A percentile compares a stretch with the other conserved stretches of the same genome.
Conservation (phyloP, 2,797 vertebrate genomes). For the Botia kubotai region DNA sequence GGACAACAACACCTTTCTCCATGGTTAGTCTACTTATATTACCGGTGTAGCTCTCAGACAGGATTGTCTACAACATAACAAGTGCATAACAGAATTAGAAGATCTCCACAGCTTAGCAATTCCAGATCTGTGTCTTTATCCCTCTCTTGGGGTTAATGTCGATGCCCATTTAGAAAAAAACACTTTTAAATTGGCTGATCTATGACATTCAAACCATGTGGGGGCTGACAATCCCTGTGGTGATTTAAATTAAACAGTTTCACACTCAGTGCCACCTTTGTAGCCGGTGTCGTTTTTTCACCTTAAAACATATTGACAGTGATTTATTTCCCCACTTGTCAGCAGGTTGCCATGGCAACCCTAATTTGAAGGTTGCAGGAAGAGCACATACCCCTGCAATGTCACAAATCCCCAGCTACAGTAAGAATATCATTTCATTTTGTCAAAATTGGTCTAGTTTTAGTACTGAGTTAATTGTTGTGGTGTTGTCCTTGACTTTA, state of each 20-base stretch:
- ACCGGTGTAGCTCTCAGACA: conserved; percentile 38
- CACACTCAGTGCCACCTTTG: neutral
- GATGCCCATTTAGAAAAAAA: conserved; percentile 28
- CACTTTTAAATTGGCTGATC: conserved; percentile 5
- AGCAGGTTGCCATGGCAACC: conserved; percentile 22
- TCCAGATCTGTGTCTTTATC: conserved; percentile 63
- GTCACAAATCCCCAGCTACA: neutral
- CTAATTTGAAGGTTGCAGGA: conserved; percentile 14
- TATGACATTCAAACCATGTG: conserved; percentile 2
- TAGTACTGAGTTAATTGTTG: neutral
- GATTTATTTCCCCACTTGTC: conserved; percentile 39
- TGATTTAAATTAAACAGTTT: conserved; percentile 2
- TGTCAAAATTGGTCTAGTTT: neutral
- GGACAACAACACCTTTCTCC: conserved; percentile 34
- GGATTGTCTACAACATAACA: conserved; percentile 69
- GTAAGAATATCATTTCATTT: neutral
- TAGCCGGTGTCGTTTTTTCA: neutral
- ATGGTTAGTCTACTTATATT: conserved; percentile 19
- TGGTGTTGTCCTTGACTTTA: neutral
- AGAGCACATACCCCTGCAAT: conserved; percentile 20
- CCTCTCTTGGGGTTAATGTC: conserved; percentile 28
- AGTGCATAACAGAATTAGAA: conserved; percentile 75
- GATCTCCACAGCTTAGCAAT: conserved; percentile 68
- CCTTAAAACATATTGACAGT: conserved; percentile 10
- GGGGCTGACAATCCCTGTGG: neutral